phyloP scores from a whole-genome alignment of 2,113 vertebrate genomes.

The Pseudopipra pipra region DNA sequence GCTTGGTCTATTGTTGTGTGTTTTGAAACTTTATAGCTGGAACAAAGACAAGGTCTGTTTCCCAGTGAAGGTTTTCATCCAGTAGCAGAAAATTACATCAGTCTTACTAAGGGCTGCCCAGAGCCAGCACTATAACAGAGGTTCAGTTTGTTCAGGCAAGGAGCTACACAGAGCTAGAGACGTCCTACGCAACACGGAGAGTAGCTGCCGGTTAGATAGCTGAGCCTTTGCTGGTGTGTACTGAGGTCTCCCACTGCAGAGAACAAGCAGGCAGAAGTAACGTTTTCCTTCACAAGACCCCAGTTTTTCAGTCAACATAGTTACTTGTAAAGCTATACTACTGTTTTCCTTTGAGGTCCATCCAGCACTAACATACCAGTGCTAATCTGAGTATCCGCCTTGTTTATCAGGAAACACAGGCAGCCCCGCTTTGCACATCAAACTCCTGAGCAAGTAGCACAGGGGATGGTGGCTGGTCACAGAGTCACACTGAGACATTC shows the following conservation, averaged over 20 bases:
- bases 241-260: conserved; percentile 46
- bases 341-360: not conserved
- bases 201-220: conserved; percentile 22
- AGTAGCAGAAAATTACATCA: conserved; percentile 24
- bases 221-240: conserved; percentile 64
- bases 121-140: not conserved
- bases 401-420: not conserved
- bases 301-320: not conserved
- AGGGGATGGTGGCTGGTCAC: not conserved
- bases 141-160: conserved; percentile 5
- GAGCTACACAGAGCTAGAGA: not conserved
- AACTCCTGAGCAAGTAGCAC: not conserved
- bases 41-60: conserved; percentile 48
- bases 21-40: conserved; percentile 35
- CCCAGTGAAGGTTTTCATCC: conserved; percentile 32
- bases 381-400: not conserved
- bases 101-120: conserved; percentile 12
- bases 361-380: not conserved
- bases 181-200: not conserved
- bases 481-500: not conserved
- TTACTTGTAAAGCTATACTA: not conserved
- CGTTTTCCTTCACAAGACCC: not conserved
- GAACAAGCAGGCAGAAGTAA: conserved; percentile 28
- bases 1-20: conserved; percentile 58
- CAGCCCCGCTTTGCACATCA: not conserved